phyloP scores from a whole-genome alignment of 2,113 vertebrate genomes.

The Antennarius striatus region DNA sequence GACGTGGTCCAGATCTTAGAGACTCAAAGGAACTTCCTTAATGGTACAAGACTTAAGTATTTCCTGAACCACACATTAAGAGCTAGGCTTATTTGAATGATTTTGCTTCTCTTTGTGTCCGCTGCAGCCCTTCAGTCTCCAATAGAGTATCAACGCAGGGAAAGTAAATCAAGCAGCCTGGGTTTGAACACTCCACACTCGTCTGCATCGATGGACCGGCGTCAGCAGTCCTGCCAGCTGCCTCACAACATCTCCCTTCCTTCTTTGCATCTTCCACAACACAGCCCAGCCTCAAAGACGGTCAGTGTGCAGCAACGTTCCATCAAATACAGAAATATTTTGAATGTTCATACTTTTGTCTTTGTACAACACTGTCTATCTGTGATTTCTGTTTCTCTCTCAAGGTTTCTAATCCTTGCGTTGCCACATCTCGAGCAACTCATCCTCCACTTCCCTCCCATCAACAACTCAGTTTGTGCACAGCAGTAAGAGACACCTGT shows the following conservation, averaged over 20 bases:
- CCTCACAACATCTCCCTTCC: constrained; percentile 83
- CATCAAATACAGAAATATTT: not conserved
- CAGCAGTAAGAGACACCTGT: constrained; percentile 25
- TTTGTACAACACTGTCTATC: not conserved
- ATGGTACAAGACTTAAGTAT: constrained; percentile 73
- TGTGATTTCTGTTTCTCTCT: constrained; percentile 6
- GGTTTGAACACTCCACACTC: constrained; percentile 77
- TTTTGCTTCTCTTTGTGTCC: constrained; percentile 18
- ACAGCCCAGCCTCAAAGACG: constrained; percentile 25
- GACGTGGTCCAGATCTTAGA: constrained; percentile 88
- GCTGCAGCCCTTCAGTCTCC: constrained; percentile 78
- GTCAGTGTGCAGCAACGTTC: constrained; percentile 12
- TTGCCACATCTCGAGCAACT: not conserved
- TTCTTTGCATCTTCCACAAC: constrained; percentile 75
- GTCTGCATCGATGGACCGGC: constrained; percentile 77
- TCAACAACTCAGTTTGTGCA: constrained; percentile 46
- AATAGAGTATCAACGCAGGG: constrained; percentile 88
- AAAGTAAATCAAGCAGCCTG: constrained; percentile 86
- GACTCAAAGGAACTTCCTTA: constrained; percentile 89
- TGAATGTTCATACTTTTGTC: not conserved
- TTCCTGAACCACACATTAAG: not conserved
- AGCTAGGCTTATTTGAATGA: not conserved
- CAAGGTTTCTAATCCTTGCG: constrained; percentile 48
- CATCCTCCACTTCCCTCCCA: constrained; percentile 53
- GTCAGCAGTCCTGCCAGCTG: constrained; percentile 68